phyloP scores from a whole-genome alignment of 2,797 vertebrate genomes.

The Hemitrygon akajei region DNA sequence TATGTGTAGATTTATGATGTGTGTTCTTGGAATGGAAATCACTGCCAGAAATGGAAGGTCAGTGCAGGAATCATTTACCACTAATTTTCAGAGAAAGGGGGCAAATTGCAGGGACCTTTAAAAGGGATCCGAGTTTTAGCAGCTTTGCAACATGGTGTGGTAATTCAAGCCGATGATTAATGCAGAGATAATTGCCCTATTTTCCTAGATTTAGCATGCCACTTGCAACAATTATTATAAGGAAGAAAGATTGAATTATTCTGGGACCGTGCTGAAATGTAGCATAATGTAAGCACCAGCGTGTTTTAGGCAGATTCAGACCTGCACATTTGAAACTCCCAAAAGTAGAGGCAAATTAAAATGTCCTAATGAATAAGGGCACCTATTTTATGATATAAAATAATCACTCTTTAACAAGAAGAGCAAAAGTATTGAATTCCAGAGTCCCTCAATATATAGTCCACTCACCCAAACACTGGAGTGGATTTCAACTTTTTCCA shows the following conservation, averaged over 20 bases:
- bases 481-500: not conserved
- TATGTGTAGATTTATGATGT: conserved; percentile 17
- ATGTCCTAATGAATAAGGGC: not conserved
- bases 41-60: conserved; percentile 14
- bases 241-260: conserved; percentile 6
- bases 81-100: not conserved
- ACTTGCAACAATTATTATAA: not conserved
- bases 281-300: not conserved
- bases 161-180: not conserved
- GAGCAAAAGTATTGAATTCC: not conserved
- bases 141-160: not conserved
- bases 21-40: not conserved
- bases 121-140: not conserved
- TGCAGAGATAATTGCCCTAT: conserved; percentile 8
- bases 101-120: not conserved
- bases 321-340: not conserved
- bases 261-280: not conserved
- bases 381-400: not conserved
- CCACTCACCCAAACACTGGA: not conserved
- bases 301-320: not conserved
- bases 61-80: not conserved
- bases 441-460: not conserved
- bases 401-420: not conserved
- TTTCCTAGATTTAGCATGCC: not conserved
- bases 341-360: not conserved